Conservation (phyloP, 2,888 invertebrate genomes). For the Synanthedon andrenaeformis region DNA sequence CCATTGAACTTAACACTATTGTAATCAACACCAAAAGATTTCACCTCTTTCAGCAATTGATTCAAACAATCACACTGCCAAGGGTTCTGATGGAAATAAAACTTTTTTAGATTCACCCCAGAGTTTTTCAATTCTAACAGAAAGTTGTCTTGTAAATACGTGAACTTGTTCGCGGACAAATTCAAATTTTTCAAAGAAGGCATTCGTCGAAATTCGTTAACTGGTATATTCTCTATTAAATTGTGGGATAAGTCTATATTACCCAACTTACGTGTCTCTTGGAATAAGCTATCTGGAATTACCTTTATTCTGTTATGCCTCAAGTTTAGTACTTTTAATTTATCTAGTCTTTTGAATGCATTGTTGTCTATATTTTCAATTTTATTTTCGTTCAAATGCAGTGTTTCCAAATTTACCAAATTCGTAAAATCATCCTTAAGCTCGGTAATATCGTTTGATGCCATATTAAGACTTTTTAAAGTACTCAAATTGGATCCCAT, state of each 20-base stretch:
- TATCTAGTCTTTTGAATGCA: conserved; percentile 32
- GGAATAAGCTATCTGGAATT: conserved; percentile 36
- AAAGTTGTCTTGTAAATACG: conserved; percentile 47
- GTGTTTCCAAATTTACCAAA: conserved; percentile 30
- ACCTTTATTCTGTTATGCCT: conserved; percentile 32
- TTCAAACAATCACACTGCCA: conserved; percentile 53
- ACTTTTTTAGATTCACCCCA: conserved; percentile 33
- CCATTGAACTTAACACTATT: conserved; percentile 36
- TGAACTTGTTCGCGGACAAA: conserved; percentile 39
- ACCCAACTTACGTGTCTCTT: conserved; percentile 25
- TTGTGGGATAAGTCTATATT: conserved; percentile 43
- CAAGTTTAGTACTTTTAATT: conserved; percentile 31
- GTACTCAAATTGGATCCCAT: conserved; percentile 29
- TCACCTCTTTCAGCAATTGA: conserved; percentile 40
- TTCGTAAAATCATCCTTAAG: conserved; percentile 24
- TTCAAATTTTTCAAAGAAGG: conserved; percentile 34
- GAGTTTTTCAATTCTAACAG: conserved; percentile 41
- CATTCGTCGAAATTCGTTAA: conserved; percentile 37
- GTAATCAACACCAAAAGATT: conserved; percentile 30
- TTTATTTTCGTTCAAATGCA: conserved; percentile 37
- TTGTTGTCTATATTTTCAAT: conserved; percentile 32
- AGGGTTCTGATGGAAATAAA: conserved; percentile 50
- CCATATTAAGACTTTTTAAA: conserved; percentile 33
- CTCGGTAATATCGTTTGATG: conserved; percentile 33
- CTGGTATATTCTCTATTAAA: conserved; percentile 31